Base-by-base conservation (phyloP, 2,888 invertebrate species). In the Lampropteryx suffumata region DNA sequence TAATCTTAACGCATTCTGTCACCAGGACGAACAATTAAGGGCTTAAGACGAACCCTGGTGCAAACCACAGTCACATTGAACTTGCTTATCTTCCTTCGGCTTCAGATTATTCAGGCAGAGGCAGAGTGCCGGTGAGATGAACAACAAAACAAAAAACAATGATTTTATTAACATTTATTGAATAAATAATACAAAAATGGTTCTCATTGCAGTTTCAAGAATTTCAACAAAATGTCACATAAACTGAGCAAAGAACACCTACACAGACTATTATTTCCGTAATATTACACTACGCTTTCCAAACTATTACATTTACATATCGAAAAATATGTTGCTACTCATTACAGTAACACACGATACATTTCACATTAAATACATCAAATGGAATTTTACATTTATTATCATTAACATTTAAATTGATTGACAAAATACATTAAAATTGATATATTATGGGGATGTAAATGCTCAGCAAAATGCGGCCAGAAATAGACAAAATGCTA, bases 151-250 rank as follows among this genome's bases (percentile, higher is more conserved):
- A 55, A 27, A 17, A 29, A 40, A 46, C 13, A 24, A 66, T 82
- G 87, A 88, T 88, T 89, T 88, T 87, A 88, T 88, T 86, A 89
- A 89, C 89, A 89, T 89, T 88, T 89, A 89, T 87, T 88, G 86
- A 87, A 88, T 87, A 88, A 87, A 87, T 87, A 86, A 87, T 88
- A 87, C 85, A 87, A 88, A 88, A 86, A 77, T 82, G 81, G 78
- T 84, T 84, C 82, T 76, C 78, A 71, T 80, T 83, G 80, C 75
- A 81, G 74, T 79, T 77, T 78, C 76, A 64, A 76, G 71, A 82
- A 80, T 79, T 81, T 74, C 65, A 79, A 83, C 73, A 67, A 81
- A 67, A 75, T 69, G 71, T 72, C 71, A 76, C 71, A 82, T 74
- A 73, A 70, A 83, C 82, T 85, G 88, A 88, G 83, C 86, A 82